Conservation (phyloP, 2,113 vertebrate species). For the Puntigrus tetrazona region DNA sequence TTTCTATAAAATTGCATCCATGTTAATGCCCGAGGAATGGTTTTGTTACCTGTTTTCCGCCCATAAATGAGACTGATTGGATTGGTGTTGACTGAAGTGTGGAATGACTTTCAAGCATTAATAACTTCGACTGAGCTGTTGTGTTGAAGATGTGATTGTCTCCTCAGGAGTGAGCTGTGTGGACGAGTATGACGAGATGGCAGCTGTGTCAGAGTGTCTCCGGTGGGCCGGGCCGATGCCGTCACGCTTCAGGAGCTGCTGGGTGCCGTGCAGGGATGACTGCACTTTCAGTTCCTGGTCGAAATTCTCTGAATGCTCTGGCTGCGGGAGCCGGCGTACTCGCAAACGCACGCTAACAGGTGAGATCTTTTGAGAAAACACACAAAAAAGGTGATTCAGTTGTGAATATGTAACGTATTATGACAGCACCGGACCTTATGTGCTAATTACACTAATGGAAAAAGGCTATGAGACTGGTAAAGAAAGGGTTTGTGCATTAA, state of each 20-base stretch:
- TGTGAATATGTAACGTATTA: background rate
- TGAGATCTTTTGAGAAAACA: conserved; percentile 59
- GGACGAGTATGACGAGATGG: conserved; percentile 71
- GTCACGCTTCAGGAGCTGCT: conserved; percentile 79
- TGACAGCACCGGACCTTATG: background rate
- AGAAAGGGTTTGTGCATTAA: background rate
- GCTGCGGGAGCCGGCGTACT: conserved; percentile 78
- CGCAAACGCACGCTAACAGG: conserved; percentile 86
- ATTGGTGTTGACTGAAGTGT: background rate
- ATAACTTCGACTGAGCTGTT: conserved; percentile 20
- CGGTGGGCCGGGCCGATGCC: conserved; percentile 81
- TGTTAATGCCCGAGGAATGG: background rate
- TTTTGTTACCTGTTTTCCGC: background rate
- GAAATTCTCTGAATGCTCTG: conserved; percentile 84
- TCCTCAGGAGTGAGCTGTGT: conserved; percentile 84
- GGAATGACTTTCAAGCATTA: background rate
- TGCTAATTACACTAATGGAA: background rate
- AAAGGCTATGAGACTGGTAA: conserved; percentile 1
- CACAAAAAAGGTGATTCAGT: background rate
- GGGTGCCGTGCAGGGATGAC: conserved; percentile 86
- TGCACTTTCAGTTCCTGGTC: conserved; percentile 92
- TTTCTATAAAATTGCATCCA: background rate
- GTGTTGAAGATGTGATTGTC: conserved; percentile 11
- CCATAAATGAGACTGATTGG: background rate
- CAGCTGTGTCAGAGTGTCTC: conserved; percentile 79